Base-by-base conservation (phyloP, 64 coral and sea anemone species). In the Stylophora pistillata region DNA sequence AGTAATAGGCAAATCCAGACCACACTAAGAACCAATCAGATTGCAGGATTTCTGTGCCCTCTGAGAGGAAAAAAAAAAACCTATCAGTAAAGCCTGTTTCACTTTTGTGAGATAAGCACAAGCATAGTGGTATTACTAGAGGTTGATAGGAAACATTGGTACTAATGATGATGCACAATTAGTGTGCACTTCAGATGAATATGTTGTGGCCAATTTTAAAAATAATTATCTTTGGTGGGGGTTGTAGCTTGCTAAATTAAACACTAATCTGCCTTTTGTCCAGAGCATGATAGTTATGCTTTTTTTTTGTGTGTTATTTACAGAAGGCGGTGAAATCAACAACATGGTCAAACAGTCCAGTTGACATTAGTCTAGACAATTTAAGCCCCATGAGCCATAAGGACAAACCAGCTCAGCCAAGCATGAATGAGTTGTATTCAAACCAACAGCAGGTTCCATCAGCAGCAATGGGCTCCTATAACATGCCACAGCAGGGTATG, bases 331-430 rank as follows among this genome's bases (percentile, higher is more conserved):
- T 88, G 15, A 95, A 92, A 72, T 83, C 93, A 85, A 95, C 97
- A 65, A 99, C 93, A 53, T 99, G 97, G 97, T 99, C 97, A 13
- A 92, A 99, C 78, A 99, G 97, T 85, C 90, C 85, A 79, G 97
- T 99, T 13, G 91, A 99, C 61, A 99, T 99, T 27, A 99, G 93
- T 63, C 63, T 99, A 65, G 97, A 99, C 68, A 95, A 92, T 85
- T 70, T 99, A 26, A 92, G 89, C 55, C 97, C 97, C 57, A 89
- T 91, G 34, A 88, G 79, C 26, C 78, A 95, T 9, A 77, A 65
- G 30, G 93, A 99, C 53, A 99, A 99, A 80, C 97, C 97, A 29
- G 84, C 87, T n/a, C 97, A 99, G 47, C 97, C 97, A 74, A 95
- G 87, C 57, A 99, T 99, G 97, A 99, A 99, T 85, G 90, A 99